Evolutionary conservation across 2,113 vertebrate species (phyloP).

Genomic region (Naja naja): DNA sequence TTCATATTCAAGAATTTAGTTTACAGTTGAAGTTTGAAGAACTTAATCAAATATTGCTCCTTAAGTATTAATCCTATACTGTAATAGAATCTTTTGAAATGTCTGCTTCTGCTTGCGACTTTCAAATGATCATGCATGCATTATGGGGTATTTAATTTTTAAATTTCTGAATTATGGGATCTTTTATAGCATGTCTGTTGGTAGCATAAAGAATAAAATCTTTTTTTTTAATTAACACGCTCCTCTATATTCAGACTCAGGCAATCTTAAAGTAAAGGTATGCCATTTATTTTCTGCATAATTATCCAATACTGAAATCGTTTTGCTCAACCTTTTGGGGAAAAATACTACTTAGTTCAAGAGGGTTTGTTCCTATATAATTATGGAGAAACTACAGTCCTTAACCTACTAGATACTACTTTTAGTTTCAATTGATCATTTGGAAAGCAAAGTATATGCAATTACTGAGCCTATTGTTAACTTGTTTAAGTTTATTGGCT

Average conservation of each 20-base stretch:
- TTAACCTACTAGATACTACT: not conserved
- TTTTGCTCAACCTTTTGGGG: not conserved
- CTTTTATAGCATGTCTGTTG: not conserved
- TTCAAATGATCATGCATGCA: not conserved
- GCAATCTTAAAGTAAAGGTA: not conserved
- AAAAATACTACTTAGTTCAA: not conserved
- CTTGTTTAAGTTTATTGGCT: not conserved
- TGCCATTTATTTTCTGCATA: not conserved
- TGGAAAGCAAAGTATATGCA: not conserved
- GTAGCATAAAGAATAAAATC: not conserved
- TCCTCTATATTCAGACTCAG: not conserved
- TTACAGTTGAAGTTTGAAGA: not conserved
- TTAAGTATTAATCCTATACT: not conserved
- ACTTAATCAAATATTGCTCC: not conserved
- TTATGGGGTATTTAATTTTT: not conserved
- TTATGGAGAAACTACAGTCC: not conserved
- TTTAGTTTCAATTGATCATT: not conserved
- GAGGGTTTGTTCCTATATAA: not conserved
- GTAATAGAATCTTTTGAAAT: not conserved
- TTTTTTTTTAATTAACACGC: not conserved
- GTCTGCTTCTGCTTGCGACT: not conserved
- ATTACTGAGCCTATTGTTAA: not conserved
- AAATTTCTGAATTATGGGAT: not conserved
- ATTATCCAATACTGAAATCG: not conserved
- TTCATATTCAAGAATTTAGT: not conserved